Conservation (phyloP, 1,140 invertebrate genomes). For the Bacillus rossius region DNA sequence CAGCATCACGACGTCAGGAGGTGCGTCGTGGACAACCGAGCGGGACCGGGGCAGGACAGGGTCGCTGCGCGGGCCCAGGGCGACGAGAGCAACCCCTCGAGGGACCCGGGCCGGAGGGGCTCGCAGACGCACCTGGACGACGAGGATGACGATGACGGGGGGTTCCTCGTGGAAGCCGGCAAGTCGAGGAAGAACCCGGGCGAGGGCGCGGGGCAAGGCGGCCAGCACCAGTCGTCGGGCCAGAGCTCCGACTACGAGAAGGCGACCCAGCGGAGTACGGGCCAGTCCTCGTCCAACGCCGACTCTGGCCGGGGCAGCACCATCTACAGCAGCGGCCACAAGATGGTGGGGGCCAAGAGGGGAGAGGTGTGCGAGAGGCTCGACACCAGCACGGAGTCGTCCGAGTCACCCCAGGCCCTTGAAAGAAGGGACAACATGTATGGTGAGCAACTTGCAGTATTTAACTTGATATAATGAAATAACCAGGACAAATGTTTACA, state of each 20-base stretch:
- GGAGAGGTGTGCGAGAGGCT: constrained; percentile 12
- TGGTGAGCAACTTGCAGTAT: too few species aligned
- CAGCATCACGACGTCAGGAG: too few species aligned
- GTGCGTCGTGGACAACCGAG: too few species aligned
- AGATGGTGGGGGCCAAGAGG: constrained; percentile 12
- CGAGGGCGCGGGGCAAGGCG: not conserved
- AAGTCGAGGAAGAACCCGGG: not conserved
- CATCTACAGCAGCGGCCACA: constrained; percentile 7
- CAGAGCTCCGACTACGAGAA: constrained; percentile 27
- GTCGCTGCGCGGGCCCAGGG: too few species aligned
- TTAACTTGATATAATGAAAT: too few species aligned
- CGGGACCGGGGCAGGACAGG: not conserved
- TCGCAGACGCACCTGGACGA: not conserved
- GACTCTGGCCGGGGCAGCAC: constrained; percentile 42
- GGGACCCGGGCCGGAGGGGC: not conserved
- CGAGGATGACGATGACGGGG: constrained; percentile 5
- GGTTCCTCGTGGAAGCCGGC: not conserved
- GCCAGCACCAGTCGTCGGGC: constrained; percentile 5
- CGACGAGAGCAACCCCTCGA: too few species aligned
- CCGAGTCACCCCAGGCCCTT: constrained; percentile 4
- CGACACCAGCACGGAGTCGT: constrained; percentile 36
- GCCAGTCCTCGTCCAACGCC: constrained; percentile 32
- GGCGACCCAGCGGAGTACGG: constrained; percentile 18
- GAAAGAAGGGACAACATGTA: too few species aligned
- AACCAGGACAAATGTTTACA: too few species aligned